Evolutionary conservation across 1,140 invertebrate genomes (phyloP).

Genomic region (Aporrectodea caliginosa): DNA sequence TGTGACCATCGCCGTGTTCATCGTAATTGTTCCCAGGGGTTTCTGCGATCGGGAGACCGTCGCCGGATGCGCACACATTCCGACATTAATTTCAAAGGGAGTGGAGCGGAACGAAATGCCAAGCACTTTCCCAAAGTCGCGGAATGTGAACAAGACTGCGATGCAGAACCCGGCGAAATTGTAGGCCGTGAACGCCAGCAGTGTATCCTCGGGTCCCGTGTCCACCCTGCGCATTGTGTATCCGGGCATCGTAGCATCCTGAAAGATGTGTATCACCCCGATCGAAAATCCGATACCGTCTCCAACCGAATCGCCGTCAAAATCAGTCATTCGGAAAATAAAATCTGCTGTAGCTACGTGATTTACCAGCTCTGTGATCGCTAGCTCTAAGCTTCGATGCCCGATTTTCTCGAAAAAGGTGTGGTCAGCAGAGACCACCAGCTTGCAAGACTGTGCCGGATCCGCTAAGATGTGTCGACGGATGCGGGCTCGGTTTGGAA

Average conservation of each 20-base stretch:
- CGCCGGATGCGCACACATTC: not conserved
- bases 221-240: not conserved
- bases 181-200: not conserved
- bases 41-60: too few relatives aligned
- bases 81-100: not conserved
- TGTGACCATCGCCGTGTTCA: not conserved
- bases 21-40: not conserved
- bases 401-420: not conserved
- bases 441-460: not conserved
- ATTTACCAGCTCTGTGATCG: not conserved
- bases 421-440: not conserved
- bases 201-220: not conserved
- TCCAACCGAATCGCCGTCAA: conserved; percentile 7
- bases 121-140: not conserved
- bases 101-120: not conserved
- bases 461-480: not conserved
- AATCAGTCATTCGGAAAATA: not conserved
- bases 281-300: not conserved
- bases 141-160: not conserved
- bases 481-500: not conserved
- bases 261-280: not conserved
- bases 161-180: not conserved
- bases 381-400: not conserved
- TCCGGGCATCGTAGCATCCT: not conserved
- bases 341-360: not conserved